A percentile compares a stretch with the other conserved stretches of the same genome.
Evolutionary conservation across 1,140 invertebrate genomes (phyloP).

Genomic region (Drosophila ficusphila): DNA sequence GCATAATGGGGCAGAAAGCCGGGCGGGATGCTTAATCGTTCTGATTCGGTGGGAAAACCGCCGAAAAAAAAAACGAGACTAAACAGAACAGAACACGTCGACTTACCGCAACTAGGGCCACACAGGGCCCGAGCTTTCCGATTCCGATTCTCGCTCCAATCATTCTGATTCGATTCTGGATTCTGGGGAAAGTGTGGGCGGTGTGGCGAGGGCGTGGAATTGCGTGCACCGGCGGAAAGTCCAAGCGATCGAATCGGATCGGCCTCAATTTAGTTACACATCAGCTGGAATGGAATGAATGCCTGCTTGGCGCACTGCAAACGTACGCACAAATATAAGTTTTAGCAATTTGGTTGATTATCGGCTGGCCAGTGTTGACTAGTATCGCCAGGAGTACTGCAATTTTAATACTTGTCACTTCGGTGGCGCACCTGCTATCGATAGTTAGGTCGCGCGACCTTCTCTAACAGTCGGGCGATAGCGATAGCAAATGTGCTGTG

Average conservation of each 20-base stretch:
- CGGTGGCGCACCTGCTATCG: not conserved
- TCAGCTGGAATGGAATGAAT: conserved; percentile 61
- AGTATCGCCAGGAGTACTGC: not conserved
- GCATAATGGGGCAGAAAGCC: not conserved
- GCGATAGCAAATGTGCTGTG: conserved; percentile 23
- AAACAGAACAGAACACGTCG: conserved; percentile 61
- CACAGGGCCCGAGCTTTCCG: conserved; percentile 57
- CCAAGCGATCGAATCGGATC: conserved; percentile 39
- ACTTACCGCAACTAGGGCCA: conserved; percentile 71
- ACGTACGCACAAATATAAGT: conserved; percentile 39
- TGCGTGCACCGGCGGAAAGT: conserved; percentile 34
- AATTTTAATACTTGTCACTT: not conserved
- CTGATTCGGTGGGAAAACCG: not conserved
- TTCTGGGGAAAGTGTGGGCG: not conserved
- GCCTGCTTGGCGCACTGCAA: conserved; percentile 24
- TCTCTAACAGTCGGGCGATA: not conserved
- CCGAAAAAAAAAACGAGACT: not conserved
- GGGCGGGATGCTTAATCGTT: not conserved
- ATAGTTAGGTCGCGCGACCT: not conserved
- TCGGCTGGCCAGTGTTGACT: conserved; percentile 24
- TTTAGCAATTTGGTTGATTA: conserved; percentile 37
- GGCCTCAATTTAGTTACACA: conserved; percentile 56
- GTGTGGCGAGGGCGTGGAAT: conserved; percentile 32
- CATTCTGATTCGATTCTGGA: conserved; percentile 35
- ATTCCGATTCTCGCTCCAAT: conserved; percentile 54